Conservation (phyloP, 2,113 vertebrate genomes). For the Thamnophis sirtalis region DNA sequence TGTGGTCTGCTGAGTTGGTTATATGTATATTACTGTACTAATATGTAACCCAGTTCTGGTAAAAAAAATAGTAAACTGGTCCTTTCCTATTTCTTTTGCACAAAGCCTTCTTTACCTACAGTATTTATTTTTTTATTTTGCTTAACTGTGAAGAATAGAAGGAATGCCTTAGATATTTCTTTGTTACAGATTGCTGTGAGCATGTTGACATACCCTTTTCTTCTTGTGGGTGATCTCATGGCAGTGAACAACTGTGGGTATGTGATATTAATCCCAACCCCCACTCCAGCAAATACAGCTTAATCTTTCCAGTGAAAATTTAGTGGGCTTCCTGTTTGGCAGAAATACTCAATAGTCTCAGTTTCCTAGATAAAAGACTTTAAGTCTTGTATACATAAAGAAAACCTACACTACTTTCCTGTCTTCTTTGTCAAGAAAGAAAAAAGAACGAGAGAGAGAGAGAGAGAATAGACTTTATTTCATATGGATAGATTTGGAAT, state of each 20-base stretch:
- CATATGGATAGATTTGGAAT: constrained; percentile 15
- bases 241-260: constrained; percentile 90
- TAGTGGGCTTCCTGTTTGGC: not conserved
- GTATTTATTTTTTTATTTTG: not conserved
- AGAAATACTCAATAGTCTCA: not conserved
- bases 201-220: constrained; percentile 85
- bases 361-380: constrained; percentile 36
- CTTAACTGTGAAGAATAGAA: not conserved
- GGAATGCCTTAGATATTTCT: not conserved
- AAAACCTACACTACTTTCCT: not conserved
- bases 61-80: not conserved
- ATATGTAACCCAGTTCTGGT: not conserved
- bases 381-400: constrained; percentile 38
- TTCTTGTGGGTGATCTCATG: constrained; percentile 87
- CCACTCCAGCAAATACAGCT: not conserved
- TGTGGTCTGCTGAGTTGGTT: not conserved
- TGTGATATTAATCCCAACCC: constrained; percentile 50
- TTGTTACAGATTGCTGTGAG: constrained; percentile 81
- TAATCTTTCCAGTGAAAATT: not conserved
- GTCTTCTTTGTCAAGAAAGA: not conserved
- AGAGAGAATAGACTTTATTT: not conserved
- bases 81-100: not conserved
- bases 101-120: not conserved
- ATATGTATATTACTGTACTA: not conserved
- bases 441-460: not conserved